These are phyloP conservation scores for Thera obeliscata DNA, from an alignment of 2,888 invertebrate species.

Conservation along the genomic window DNA sequence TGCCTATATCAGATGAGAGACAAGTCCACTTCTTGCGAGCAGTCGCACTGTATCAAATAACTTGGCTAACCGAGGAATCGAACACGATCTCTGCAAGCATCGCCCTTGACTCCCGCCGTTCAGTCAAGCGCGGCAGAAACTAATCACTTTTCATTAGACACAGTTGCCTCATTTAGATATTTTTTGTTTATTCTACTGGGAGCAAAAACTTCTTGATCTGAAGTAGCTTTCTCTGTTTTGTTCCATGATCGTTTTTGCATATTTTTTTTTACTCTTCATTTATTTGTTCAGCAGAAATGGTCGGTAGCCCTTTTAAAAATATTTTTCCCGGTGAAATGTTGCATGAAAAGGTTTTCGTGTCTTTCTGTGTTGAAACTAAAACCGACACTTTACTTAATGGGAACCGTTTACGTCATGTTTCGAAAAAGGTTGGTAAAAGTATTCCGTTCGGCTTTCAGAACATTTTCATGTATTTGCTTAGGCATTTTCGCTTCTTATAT, in stretches of 20 bases:
- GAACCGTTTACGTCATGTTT: background rate
- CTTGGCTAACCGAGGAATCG: conserved; percentile 32
- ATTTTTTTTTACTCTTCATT: background rate
- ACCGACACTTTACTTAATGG: background rate
- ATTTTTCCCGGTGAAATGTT: background rate
- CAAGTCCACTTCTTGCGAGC: background rate
- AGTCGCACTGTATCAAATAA: conserved; percentile 30
- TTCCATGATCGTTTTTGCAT: conserved; percentile 11
- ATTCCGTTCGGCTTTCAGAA: background rate
- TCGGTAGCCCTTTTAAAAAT: background rate
- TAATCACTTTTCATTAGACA: conserved; percentile 66
- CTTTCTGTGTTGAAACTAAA: background rate
- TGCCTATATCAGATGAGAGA: background rate
- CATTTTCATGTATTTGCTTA: background rate
- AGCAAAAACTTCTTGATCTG: conserved; percentile 24
- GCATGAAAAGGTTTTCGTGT: background rate
- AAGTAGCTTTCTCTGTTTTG: conserved; percentile 22
- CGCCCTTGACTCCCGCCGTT: conserved; percentile 60
- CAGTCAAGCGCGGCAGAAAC: conserved; percentile 62
- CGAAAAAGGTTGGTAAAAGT: background rate
- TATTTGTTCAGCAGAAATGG: background rate
- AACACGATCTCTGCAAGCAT: conserved; percentile 38
- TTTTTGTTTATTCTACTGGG: conserved; percentile 30
- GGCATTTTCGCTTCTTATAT: background rate
- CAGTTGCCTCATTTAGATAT: conserved; percentile 46